Percentiles rank a stretch among this genome's conserved stretches.
Evolutionary conservation across 64 coral and sea anemone species (phyloP).

Genomic region (Montipora capricornis): DNA sequence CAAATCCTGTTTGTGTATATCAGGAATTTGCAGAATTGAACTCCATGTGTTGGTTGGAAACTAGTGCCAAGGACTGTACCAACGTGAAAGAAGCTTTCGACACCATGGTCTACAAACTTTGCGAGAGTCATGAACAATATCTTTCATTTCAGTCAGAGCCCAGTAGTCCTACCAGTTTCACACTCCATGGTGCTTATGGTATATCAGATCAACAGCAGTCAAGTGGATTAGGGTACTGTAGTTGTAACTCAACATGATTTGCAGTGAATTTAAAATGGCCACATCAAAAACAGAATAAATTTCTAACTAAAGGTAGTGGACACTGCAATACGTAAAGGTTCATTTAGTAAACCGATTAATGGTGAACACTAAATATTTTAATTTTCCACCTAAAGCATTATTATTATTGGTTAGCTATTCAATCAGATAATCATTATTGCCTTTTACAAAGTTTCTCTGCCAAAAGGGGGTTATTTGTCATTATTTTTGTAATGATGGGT

Average conservation of each 20-base stretch:
- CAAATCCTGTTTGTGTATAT: background rate
- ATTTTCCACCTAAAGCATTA: too few species aligned
- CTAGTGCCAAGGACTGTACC: constrained; percentile 87
- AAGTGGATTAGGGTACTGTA: constrained; percentile 20
- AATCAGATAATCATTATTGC: too few species aligned
- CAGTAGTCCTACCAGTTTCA: constrained; percentile 84
- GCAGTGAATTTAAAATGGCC: too few species aligned
- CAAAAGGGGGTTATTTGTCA: too few species aligned
- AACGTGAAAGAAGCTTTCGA: constrained; percentile 88
- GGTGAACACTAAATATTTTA: too few species aligned
- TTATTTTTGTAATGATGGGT: too few species aligned
- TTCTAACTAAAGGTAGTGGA: too few species aligned
- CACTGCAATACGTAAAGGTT: too few species aligned
- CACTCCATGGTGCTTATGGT: constrained; percentile 89
- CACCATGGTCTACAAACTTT: constrained; percentile 70
- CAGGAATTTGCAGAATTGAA: constrained; percentile 80
- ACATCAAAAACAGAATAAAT: too few species aligned
- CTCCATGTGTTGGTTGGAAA: constrained; percentile 85
- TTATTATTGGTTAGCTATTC: too few species aligned
- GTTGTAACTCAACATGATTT: constrained; percentile 37
- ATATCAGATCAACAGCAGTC: constrained; percentile 49
- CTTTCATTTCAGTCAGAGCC: constrained; percentile 60
- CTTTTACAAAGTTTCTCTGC: too few species aligned
- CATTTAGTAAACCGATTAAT: too few species aligned
- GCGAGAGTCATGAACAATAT: constrained; percentile 69